These are phyloP conservation scores for Columba janthina DNA, from an alignment of 2,113 vertebrate species.

Conservation along the genomic window DNA sequence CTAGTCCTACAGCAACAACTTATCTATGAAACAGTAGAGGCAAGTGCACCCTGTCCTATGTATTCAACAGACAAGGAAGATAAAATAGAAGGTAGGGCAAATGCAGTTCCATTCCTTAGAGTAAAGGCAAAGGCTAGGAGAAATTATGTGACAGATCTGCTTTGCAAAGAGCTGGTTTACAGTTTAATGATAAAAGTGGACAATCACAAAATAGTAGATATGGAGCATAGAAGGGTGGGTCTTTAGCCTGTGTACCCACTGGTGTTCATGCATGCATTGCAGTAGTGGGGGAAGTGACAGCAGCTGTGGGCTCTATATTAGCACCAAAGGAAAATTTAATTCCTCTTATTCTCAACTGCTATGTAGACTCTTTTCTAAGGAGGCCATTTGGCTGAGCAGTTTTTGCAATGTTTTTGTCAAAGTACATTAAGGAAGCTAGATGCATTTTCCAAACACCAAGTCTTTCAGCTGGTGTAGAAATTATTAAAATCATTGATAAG, in stretches of 20 bases:
- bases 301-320: not conserved
- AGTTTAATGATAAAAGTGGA: not conserved
- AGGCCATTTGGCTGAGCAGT: not conserved
- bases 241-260: not conserved
- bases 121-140: not conserved
- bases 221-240: not conserved
- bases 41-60: not conserved
- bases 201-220: not conserved
- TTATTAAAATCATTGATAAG: not conserved
- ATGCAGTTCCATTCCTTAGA: not conserved
- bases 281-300: not conserved
- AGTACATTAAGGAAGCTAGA: not conserved
- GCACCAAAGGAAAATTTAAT: not conserved
- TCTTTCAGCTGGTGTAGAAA: not conserved
- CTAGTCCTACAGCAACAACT: not conserved
- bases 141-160: not conserved
- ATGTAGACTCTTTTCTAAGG: not conserved
- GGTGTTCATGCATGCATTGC: not conserved
- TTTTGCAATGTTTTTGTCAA: not conserved
- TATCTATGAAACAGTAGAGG: not conserved
- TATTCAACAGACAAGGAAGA: not conserved
- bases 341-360: not conserved
- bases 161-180: not conserved
- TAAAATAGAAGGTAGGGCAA: not conserved
- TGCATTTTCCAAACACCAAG: not conserved